Percentiles rank a stretch among this genome's conserved stretches.
Conservation (phyloP, 2,888 invertebrate genomes). For the Suillia variegata region DNA sequence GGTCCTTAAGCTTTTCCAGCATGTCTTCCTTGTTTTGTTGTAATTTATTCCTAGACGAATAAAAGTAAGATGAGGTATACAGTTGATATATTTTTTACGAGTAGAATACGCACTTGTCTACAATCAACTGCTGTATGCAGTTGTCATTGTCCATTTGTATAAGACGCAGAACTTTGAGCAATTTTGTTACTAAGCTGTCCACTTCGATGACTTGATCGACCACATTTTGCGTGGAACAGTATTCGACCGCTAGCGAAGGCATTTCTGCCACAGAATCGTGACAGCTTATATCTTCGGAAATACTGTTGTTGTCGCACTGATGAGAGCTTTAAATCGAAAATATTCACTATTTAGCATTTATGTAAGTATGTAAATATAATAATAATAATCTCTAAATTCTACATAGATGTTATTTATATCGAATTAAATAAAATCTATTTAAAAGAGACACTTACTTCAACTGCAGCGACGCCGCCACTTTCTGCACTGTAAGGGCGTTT, state of each 20-base stretch:
- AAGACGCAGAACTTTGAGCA: slow-evolving; percentile 74
- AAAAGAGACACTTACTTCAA: slow-evolving; percentile 47
- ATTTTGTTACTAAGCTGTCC: slow-evolving; percentile 75
- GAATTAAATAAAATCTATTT: too few species aligned
- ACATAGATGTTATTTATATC: too few species aligned
- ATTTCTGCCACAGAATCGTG: slow-evolving; percentile 63
- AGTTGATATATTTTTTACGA: too few species aligned
- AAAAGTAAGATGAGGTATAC: neutral
- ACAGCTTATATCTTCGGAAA: slow-evolving; percentile 58
- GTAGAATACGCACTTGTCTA: slow-evolving; percentile 65
- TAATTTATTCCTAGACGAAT: slow-evolving; percentile 54
- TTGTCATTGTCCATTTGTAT: slow-evolving; percentile 74
- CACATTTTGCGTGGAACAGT: slow-evolving; percentile 66
- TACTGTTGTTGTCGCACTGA: slow-evolving; percentile 45
- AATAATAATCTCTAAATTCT: too few species aligned
- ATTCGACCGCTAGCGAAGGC: slow-evolving; percentile 62
- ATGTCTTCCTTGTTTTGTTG: slow-evolving; percentile 61
- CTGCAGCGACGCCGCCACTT: slow-evolving; percentile 61
- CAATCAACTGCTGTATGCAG: slow-evolving; percentile 69
- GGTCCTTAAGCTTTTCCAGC: slow-evolving; percentile 64
- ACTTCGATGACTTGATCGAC: slow-evolving; percentile 77
- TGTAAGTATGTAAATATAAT: neutral
- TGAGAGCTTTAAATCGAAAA: neutral
- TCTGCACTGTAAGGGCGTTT: slow-evolving; percentile 50
- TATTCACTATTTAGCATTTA: neutral